Evolutionary conservation across 2,888 invertebrate species (phyloP).

Genomic region (Agrochola litura): DNA sequence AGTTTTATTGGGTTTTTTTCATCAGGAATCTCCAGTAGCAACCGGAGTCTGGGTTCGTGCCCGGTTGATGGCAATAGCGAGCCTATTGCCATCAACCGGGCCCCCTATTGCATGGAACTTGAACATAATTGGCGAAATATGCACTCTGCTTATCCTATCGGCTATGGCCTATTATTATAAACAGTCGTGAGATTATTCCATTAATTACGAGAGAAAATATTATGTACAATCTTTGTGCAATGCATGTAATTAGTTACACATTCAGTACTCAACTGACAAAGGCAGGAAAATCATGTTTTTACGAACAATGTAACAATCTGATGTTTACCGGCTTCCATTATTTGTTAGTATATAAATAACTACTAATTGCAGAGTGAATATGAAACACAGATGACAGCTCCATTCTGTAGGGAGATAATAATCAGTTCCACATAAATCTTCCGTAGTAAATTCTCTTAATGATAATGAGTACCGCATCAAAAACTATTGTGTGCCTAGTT

Average conservation of each 20-base stretch:
- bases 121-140: too few relatives aligned
- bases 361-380: not conserved
- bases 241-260: constrained; percentile 12
- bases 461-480: not conserved
- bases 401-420: not conserved
- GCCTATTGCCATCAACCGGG: too few relatives aligned
- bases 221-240: not conserved
- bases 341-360: constrained; percentile 32
- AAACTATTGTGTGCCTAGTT: not conserved
- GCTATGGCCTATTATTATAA: too few relatives aligned
- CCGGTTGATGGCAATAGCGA: too few relatives aligned
- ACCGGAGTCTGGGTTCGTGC: too few relatives aligned
- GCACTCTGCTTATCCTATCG: not conserved
- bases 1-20: too few relatives aligned
- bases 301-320: constrained; percentile 23
- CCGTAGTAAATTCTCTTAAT: too few relatives aligned
- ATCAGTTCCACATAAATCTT: not conserved
- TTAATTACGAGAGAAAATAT: not conserved
- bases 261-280: constrained; percentile 12
- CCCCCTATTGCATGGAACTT: not conserved
- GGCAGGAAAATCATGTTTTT: constrained; percentile 45
- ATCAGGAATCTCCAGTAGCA: not conserved
- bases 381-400: not conserved
- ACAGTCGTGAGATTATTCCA: not conserved
- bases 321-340: constrained; percentile 33